phyloP scores from a whole-genome alignment of 37 sponge, comb jelly and placozoan genomes.

The Mnemiopsis leidyi region DNA sequence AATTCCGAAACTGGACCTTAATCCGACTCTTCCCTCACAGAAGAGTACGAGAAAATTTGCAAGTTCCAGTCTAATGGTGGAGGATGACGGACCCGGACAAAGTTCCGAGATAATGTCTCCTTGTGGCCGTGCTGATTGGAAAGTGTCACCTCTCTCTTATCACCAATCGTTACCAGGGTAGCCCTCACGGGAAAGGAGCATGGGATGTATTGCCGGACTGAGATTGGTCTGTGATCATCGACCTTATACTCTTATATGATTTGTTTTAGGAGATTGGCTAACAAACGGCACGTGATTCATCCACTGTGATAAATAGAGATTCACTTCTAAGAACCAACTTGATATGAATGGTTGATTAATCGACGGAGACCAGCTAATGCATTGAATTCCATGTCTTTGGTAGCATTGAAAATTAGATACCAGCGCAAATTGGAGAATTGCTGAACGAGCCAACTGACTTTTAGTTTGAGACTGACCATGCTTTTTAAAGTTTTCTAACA shows the following conservation, averaged over 20 bases:
- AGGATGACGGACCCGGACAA: not conserved
- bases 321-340: not conserved
- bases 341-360: not conserved
- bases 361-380: too few species aligned
- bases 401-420: not conserved
- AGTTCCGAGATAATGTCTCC: not conserved
- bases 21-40: not conserved
- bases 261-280: not conserved
- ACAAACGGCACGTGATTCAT: not conserved
- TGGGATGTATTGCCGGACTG: too few species aligned
- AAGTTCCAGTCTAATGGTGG: not conserved
- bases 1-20: not conserved
- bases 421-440: not conserved
- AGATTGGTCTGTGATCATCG: too few species aligned
- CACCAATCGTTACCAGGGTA: not conserved
- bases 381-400: not conserved
- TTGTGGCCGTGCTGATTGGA: not conserved
- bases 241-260: not conserved
- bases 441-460: too few species aligned
- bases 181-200: too few species aligned
- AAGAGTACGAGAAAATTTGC: not conserved
- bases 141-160: not conserved
- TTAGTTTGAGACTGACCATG: too few species aligned
- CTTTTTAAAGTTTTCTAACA: too few species aligned
- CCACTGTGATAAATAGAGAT: not conserved